Evolutionary conservation across 2,888 invertebrate species (phyloP), one percentile per base, ranked within the genome.

Genomic region (Pammene aurita): DNA sequence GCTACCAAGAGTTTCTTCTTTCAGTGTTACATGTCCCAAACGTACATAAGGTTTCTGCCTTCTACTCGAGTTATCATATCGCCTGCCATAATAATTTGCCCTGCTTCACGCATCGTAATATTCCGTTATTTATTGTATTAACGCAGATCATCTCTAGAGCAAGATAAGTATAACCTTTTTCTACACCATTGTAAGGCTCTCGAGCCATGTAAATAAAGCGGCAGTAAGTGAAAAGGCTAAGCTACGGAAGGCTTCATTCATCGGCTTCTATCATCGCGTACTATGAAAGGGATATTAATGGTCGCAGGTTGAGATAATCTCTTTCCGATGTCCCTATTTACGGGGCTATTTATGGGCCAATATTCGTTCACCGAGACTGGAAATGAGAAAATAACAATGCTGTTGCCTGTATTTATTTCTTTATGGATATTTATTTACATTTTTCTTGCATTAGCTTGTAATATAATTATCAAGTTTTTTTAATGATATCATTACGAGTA

Each of bases 201-300:
- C 4, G 26, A 26, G 57, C 52, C 16, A 64, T 52, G 63, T 68
- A 57, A 26, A 26, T 26, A 26, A 64, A 63, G 52, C 52, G 52
- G 57, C 63, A 68, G 58, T 69, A 69, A 69, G 68, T 64, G 64
- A 60, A 60, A 64, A 64, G 58, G 68, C 58, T 54, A 55, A 52
- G 44, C 14, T 13, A 54, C 54, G 54, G 58, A 69, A 69, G 46
- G 26, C 52, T 38, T 13, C 38, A 69, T 60, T 52, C 58, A 58
- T 52, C 56, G 35, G 5, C 58, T 58, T n/a, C n/a, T n/a, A n/a
- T n/a, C n/a, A n/a, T n/a, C n/a, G n/a, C n/a, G 46, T 64, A 46
- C 58, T 11, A 38, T 64, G 58, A 64, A 58, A 68, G 58, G 64
- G 46, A 64, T 64, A 69, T 64, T 64, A 69, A 63, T 60, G 58